phyloP scores from a whole-genome alignment of 2,113 vertebrate genomes.

The Okapia johnstoni region DNA sequence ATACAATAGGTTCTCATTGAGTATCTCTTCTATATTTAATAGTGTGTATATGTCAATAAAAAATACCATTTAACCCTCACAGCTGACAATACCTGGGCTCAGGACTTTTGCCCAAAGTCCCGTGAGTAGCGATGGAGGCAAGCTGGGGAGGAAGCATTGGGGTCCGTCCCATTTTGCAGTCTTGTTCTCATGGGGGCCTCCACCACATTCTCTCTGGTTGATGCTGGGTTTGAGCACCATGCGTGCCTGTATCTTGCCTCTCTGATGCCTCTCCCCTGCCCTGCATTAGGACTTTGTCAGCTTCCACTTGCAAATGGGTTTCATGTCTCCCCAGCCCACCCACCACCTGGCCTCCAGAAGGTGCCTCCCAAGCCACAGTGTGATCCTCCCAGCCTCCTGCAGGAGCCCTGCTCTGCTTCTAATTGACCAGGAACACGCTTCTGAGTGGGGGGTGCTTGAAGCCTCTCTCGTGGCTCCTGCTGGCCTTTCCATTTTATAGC shows the following conservation, averaged over 20 bases:
- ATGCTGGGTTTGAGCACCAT: rapidly evolving
- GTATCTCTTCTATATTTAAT: not conserved
- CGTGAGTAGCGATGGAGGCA: not conserved
- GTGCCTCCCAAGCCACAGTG: not conserved
- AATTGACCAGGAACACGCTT: not conserved
- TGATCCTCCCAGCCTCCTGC: not conserved
- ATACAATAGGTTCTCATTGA: not conserved
- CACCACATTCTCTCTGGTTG: not conserved
- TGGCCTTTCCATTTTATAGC: not conserved
- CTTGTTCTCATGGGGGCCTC: not conserved
- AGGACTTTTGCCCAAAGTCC: not conserved
- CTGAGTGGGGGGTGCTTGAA: not conserved
- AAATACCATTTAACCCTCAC: not conserved
- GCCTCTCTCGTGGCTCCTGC: not conserved
- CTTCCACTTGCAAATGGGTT: not conserved
- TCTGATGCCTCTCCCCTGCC: not conserved
- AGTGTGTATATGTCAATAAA: not conserved
- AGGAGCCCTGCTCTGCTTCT: not conserved
- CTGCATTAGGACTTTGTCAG: not conserved
- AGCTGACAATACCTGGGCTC: rapidly evolving
- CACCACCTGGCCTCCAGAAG: not conserved
- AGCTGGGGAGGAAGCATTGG: too few species aligned
- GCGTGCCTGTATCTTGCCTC: not conserved
- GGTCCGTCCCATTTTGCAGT: not conserved
- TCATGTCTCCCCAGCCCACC: not conserved